Percentiles rank a stretch among this genome's conserved stretches.
Evolutionary conservation across 1,140 invertebrate genomes (phyloP).

Genomic region (Bombus huntii): DNA sequence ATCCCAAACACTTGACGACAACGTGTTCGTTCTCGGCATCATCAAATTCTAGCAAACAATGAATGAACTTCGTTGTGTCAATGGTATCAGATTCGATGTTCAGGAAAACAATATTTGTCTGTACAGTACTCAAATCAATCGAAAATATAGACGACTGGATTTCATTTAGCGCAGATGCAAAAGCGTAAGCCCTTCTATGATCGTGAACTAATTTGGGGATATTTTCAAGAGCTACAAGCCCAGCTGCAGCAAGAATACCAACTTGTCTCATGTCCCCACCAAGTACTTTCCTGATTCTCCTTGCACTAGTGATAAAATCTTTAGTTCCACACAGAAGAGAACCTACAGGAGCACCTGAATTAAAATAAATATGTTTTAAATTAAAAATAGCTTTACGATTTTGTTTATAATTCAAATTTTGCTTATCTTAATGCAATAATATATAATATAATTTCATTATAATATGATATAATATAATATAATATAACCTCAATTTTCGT

Average conservation of each 20-base stretch:
- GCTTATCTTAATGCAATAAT: too few species aligned
- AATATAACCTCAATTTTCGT: too few species aligned
- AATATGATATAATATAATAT: too few species aligned
- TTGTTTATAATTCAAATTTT: not conserved
- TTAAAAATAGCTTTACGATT: not conserved
- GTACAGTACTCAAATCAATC: slow-evolving; percentile 86
- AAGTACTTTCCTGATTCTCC: slow-evolving; percentile 90
- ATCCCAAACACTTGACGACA: slow-evolving; percentile 84
- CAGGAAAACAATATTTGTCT: slow-evolving; percentile 92
- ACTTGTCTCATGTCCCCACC: slow-evolving; percentile 96
- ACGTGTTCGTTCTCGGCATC: slow-evolving; percentile 81
- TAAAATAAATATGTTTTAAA: not conserved
- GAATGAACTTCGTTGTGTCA: slow-evolving; percentile 83
- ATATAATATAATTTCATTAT: not conserved
- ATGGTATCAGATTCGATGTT: slow-evolving; percentile 83
- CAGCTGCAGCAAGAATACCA: slow-evolving; percentile 94
- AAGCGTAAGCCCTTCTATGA: slow-evolving; percentile 87
- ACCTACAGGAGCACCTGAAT: slow-evolving; percentile 89
- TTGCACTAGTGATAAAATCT: slow-evolving; percentile 89
- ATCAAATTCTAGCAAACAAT: slow-evolving; percentile 83
- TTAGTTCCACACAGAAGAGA: slow-evolving; percentile 91
- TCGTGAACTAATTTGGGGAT: slow-evolving; percentile 88
- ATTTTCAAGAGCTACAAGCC: slow-evolving; percentile 91
- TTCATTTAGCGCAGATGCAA: slow-evolving; percentile 86
- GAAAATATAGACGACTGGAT: slow-evolving; percentile 82